A percentile compares a stretch with the other conserved stretches of the same genome.
phyloP scores from a whole-genome alignment of 2,113 vertebrate species.

The Lophochroa leadbeateri region DNA sequence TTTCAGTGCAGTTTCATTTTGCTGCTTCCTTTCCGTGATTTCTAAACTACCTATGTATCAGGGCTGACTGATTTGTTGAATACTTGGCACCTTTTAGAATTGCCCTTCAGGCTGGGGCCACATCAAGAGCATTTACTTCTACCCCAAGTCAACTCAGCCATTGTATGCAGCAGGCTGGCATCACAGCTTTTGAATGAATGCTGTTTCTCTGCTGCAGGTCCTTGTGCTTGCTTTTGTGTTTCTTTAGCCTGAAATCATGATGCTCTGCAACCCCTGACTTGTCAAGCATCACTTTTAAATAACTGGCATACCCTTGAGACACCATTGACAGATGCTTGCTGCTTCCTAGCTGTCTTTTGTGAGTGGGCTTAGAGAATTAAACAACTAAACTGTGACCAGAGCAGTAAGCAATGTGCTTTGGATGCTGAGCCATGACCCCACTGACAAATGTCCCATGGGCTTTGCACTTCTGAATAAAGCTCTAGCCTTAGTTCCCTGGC shows the following conservation, averaged over 20 bases:
- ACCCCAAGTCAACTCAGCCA: background rate
- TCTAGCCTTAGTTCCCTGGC: background rate
- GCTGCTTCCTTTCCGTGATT: background rate
- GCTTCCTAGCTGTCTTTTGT: background rate
- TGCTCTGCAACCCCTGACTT: background rate
- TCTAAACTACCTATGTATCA: background rate
- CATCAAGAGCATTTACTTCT: background rate
- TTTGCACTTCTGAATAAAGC: background rate
- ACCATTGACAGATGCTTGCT: background rate
- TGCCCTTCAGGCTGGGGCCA: background rate
- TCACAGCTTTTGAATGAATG: background rate
- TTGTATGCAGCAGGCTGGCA: background rate
- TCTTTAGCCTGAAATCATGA: background rate
- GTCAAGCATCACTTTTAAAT: background rate
- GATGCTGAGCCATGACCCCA: background rate
- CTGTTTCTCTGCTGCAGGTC: background rate
- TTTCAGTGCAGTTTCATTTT: background rate
- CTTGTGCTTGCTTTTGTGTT: constrained; percentile 7
- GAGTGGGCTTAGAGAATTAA: background rate
- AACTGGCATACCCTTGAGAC: background rate
- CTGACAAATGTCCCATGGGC: background rate
- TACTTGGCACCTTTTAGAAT: background rate
- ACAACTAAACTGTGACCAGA: background rate
- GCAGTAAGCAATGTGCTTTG: background rate
- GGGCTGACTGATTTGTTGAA: background rate